Base-by-base conservation (phyloP, 2,888 invertebrate genomes). In the Rhynchonema sp. region DNA sequence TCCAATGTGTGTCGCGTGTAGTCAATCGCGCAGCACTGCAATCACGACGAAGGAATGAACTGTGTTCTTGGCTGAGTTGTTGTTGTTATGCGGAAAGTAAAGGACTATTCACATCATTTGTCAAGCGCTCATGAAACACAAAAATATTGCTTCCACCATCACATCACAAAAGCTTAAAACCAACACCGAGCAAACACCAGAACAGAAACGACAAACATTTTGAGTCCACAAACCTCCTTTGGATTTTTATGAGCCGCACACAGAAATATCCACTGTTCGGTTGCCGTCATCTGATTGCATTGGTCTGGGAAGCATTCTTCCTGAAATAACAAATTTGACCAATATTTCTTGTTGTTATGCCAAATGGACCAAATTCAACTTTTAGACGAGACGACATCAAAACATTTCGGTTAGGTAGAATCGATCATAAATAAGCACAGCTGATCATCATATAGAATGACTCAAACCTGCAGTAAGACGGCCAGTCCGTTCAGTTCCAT, bases 161-260 rank as follows among this genome's bases (percentile, higher is more conserved):
- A 20, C 20, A 9, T 20, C 38, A 38, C 9, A 13, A 20, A 38
- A 9, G 38, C 38, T 38, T 38, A 9, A 20, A 38, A 38, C 38
- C n/a, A n/a, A n/a, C n/a, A n/a, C n/a, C n/a, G n/a, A n/a, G n/a
- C n/a, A 38, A 38, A 38, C 38, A 38, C 17, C 17, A 38, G 6
- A 38, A 38, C 9, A 6, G 9, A 13, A 6, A 38, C 17, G 17
- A 38, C 17, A 38, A 6, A 17, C 38, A 38, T 38, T 38, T 13
- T 38, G 17, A 38, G 38, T 38, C 6, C 38, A 38, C 38, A 38
- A 59, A 76, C 77, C 73, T 98, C 98, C 77, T 98, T 98, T 52
- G 98, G 98, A 64, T 96, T 96, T 80, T 98, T 98, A 75, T 98
- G 98, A 53, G 98, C 96, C 61, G 98, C 98, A 80, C 98, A 98